A percentile compares a stretch with the other conserved stretches of the same genome.
Evolutionary conservation across 2,888 invertebrate genomes (phyloP).

Genomic region (Prenolepis imparis): DNA sequence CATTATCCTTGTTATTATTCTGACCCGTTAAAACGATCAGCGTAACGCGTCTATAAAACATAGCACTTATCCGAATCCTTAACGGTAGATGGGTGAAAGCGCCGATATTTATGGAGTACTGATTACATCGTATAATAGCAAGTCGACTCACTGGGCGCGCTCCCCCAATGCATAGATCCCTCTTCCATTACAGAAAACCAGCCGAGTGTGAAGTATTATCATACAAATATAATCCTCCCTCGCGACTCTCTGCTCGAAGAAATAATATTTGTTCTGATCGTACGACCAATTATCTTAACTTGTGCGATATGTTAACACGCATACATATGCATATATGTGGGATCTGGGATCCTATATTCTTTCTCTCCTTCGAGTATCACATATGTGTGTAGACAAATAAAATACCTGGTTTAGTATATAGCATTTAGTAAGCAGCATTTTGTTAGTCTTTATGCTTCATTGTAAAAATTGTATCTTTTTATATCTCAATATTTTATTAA

Average conservation of each 20-base stretch:
- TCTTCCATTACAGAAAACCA: constrained; percentile 65
- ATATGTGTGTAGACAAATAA: constrained; percentile 17
- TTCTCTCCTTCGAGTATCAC: constrained; percentile 6
- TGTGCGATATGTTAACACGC: constrained; percentile 67
- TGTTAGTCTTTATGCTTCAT: background rate
- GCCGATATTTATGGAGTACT: constrained; percentile 72
- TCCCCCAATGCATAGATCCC: constrained; percentile 67
- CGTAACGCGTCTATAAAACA: constrained; percentile 42
- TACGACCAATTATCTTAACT: constrained; percentile 76
- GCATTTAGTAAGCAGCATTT: background rate
- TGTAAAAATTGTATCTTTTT: background rate
- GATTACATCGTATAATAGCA: constrained; percentile 75
- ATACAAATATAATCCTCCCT: constrained; percentile 76
- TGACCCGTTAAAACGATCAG: constrained; percentile 37
- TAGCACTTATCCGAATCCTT: constrained; percentile 55
- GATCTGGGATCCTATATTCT: constrained; percentile 1
- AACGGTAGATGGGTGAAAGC: constrained; percentile 64
- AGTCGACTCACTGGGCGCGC: constrained; percentile 67
- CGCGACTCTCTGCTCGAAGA: constrained; percentile 59
- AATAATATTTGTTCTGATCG: constrained; percentile 76
- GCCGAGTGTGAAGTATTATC: constrained; percentile 73
- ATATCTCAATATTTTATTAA: background rate
- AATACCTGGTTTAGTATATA: background rate
- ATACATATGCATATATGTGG: constrained; percentile 30
- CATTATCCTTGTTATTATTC: constrained; percentile 14